Evolutionary conservation across 1,140 invertebrate species (phyloP).

Genomic region (Pissodes strobi): DNA sequence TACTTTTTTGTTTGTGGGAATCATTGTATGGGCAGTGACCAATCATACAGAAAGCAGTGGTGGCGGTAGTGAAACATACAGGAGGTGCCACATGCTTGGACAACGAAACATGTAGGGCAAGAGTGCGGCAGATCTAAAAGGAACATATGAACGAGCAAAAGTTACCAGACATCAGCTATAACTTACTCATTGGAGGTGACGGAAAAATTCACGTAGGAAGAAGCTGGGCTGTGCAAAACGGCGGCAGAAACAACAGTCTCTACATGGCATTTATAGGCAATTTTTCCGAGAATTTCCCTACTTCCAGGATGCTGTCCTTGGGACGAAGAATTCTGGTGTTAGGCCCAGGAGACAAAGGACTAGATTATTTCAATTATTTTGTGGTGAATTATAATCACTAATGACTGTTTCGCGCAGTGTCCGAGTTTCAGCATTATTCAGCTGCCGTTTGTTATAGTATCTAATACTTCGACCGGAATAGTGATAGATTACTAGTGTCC

Average conservation of each 20-base stretch:
- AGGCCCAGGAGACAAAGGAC: no score
- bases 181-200: conserved; percentile 71
- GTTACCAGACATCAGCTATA: conserved; percentile 61
- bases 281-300: conserved; percentile 46
- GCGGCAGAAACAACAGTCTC: conserved; percentile 57
- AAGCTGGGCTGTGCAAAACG: conserved; percentile 63
- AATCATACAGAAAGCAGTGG: conserved; percentile 37
- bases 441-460: neutral
- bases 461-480: neutral
- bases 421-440: conserved; percentile 45
- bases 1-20: neutral
- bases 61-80: conserved; percentile 58
- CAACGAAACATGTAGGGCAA: conserved; percentile 34
- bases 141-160: neutral
- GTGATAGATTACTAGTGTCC: conserved; percentile 26
- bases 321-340: no score
- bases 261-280: conserved; percentile 58
- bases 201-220: conserved; percentile 66
- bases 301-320: conserved; percentile 43
- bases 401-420: conserved; percentile 44
- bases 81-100: conserved; percentile 47
- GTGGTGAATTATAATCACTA: conserved; percentile 57
- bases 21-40: neutral
- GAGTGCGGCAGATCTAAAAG: neutral
- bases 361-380: neutral